phyloP scores from a whole-genome alignment of 1,140 invertebrate genomes.

The Bombus picipes region DNA sequence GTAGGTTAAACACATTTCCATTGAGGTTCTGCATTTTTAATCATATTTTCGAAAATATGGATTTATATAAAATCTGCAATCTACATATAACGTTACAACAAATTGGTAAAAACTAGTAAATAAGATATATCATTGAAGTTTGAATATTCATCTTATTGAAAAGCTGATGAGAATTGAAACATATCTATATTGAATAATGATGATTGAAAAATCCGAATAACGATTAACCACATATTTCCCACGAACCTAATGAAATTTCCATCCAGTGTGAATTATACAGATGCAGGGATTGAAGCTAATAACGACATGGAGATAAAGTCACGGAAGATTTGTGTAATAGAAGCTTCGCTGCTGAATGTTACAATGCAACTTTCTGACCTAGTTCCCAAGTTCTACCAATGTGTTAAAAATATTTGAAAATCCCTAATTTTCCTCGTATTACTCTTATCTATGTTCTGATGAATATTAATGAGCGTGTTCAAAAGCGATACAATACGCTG shows the following conservation, averaged over 20 bases:
- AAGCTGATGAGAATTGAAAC: neutral
- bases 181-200: too few species aligned
- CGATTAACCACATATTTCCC: too few species aligned
- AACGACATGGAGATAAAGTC: neutral
- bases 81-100: too few species aligned
- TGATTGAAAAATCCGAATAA: neutral
- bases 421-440: neutral
- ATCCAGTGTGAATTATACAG: neutral
- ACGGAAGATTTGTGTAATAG: neutral
- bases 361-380: neutral
- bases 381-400: neutral
- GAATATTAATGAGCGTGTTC: neutral
- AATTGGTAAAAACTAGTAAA: neutral
- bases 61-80: too few species aligned
- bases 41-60: too few species aligned
- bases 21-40: too few species aligned
- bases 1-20: too few species aligned
- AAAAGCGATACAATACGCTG: neutral
- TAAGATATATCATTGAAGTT: neutral
- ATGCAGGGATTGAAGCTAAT: neutral
- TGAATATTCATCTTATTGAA: too few species aligned
- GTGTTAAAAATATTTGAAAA: neutral
- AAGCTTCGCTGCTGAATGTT: neutral
- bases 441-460: neutral
- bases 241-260: neutral